phyloP scores from a whole-genome alignment of 2,113 vertebrate species.

The Burhinus oedicnemus region DNA sequence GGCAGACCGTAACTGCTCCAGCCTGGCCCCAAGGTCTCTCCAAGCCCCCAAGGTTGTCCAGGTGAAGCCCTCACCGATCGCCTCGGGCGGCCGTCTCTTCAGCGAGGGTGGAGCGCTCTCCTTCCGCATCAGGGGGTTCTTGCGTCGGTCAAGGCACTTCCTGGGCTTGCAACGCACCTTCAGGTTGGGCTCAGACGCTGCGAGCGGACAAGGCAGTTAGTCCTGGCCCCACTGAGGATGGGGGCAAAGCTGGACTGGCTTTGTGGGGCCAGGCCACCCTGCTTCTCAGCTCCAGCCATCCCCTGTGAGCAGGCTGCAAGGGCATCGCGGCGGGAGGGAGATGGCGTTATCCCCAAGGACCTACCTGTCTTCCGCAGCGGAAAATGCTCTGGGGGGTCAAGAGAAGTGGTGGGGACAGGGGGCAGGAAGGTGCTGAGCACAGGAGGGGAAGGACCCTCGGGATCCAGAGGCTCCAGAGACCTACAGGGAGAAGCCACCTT shows the following conservation, averaged over 20 bases:
- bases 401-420: conserved; percentile 63
- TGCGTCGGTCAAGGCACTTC: conserved; percentile 88
- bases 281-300: rapidly evolving
- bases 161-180: conserved; percentile 91
- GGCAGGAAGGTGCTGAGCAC: conserved; percentile 78
- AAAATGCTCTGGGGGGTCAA: conserved; percentile 84
- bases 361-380: conserved; percentile 88
- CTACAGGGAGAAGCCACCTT: conserved; percentile 57
- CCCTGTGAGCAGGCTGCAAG: rapidly evolving
- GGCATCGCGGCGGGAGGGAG: rapidly evolving
- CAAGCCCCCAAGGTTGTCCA: rapidly evolving
- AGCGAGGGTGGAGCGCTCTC: conserved; percentile 87
- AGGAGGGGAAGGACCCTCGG: conserved; percentile 76
- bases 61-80: conserved; percentile 72
- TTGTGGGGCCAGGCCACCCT: neutral
- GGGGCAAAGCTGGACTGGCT: neutral
- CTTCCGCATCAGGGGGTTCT: conserved; percentile 90
- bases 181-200: conserved; percentile 94
- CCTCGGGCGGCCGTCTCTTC: conserved; percentile 80
- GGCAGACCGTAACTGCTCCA: neutral
- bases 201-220: rapidly evolving
- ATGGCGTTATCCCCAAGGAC: rapidly evolving
- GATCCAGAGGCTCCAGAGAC: conserved; percentile 80
- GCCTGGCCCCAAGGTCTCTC: neutral
- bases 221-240: rapidly evolving